Evolutionary conservation across 1,140 invertebrate species (phyloP).

Genomic region (Zaprionus tsacasi): DNA sequence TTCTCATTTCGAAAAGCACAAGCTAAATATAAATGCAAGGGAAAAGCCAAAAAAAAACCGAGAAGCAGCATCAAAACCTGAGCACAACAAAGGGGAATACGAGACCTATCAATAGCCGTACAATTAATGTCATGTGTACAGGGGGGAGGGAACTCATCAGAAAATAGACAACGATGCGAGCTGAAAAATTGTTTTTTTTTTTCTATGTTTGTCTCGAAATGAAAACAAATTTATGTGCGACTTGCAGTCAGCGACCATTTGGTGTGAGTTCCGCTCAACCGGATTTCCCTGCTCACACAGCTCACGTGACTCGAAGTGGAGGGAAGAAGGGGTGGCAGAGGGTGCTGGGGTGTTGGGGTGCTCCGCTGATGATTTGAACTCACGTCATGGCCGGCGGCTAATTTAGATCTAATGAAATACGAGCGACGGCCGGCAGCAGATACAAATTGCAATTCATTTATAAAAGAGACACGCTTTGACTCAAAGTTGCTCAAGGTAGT

Average conservation of each 20-base stretch:
- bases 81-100: conserved; percentile 28
- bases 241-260: conserved; percentile 58
- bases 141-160: conserved; percentile 36
- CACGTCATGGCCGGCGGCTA: conserved; percentile 57
- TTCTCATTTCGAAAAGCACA: conserved; percentile 27
- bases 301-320: conserved; percentile 6
- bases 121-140: conserved; percentile 68
- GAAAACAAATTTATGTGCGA: conserved; percentile 66
- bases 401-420: conserved; percentile 71
- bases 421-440: conserved; percentile 42
- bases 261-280: conserved; percentile 72
- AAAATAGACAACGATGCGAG: conserved; percentile 27
- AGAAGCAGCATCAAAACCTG: conserved; percentile 11
- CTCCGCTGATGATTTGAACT: conserved; percentile 34
- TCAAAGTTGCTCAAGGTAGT: neutral
- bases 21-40: conserved; percentile 56
- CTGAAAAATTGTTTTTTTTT: conserved; percentile 1
- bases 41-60: conserved; percentile 38
- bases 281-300: conserved; percentile 34
- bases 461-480: conserved; percentile 26
- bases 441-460: conserved; percentile 72
- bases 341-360: neutral
- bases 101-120: conserved; percentile 68
- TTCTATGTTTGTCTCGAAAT: conserved; percentile 29
- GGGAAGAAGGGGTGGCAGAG: neutral